Conservation (phyloP, 2,797 vertebrate genomes). For the Sparidentex hasta region DNA sequence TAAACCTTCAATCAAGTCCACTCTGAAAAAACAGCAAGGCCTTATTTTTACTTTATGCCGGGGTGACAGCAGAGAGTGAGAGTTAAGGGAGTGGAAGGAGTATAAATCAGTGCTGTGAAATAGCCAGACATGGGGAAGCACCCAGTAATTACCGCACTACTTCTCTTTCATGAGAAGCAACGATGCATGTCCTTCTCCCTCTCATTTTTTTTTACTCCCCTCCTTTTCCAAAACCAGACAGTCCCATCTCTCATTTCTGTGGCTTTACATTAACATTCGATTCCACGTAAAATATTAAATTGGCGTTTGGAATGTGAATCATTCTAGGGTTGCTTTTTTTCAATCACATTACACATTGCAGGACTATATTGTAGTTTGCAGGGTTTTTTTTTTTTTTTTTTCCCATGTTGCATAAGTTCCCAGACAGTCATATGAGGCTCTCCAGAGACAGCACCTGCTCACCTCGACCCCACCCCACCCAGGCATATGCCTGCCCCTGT, state of each 20-base stretch:
- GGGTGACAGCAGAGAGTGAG: constrained; percentile 30
- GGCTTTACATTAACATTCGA: constrained; percentile 22
- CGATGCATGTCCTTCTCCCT: constrained; percentile 43
- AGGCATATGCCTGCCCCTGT: constrained; percentile 23
- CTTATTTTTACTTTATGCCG: constrained; percentile 35
- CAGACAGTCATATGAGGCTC: constrained; percentile 52
- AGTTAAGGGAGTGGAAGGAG: constrained; percentile 35
- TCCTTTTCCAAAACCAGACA: constrained; percentile 17
- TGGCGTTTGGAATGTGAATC: constrained; percentile 18
- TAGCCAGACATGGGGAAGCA: constrained; percentile 61
- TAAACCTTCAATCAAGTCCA: constrained; percentile 35
- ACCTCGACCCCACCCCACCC: constrained; percentile 7
- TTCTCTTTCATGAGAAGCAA: constrained; percentile 59
- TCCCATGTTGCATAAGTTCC: constrained; percentile 35
- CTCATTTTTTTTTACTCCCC: constrained; percentile 17
- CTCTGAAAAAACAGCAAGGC: neutral
- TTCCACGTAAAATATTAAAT: constrained; percentile 4
- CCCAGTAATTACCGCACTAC: constrained; percentile 70
- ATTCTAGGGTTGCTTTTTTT: constrained; percentile 14
- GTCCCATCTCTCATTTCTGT: constrained; percentile 3
- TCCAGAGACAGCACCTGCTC: constrained; percentile 70
- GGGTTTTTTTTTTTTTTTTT: constrained; percentile 21
- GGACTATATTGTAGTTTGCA: neutral
- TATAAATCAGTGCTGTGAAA: constrained; percentile 55
- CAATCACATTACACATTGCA: neutral